phyloP scores from a whole-genome alignment of 2,113 vertebrate species.

The Mus spicilegus region DNA sequence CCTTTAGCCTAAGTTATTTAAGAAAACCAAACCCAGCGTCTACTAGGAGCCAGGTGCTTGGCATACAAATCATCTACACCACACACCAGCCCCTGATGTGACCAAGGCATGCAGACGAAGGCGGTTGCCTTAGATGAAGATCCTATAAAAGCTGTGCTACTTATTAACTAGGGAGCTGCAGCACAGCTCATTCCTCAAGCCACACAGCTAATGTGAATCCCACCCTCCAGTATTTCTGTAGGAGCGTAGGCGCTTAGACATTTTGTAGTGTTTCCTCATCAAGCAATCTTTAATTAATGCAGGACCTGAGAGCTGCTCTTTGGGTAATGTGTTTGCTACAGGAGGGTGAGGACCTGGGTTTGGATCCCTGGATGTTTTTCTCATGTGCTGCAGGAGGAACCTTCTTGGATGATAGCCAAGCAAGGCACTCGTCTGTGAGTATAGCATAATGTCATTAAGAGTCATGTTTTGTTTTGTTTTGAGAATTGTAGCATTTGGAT shows the following conservation, averaged over 20 bases:
- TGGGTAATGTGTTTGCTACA: not conserved
- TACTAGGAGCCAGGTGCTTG: not conserved
- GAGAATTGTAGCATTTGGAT: not conserved
- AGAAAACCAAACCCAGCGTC: not conserved
- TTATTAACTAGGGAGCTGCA: not conserved
- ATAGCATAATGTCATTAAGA: not conserved
- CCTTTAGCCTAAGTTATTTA: not conserved
- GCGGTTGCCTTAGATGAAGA: not conserved
- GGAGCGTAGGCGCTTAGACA: not conserved
- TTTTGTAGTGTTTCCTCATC: not conserved
- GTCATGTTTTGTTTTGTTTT: not conserved
- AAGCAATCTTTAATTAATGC: not conserved
- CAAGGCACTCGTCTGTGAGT: not conserved
- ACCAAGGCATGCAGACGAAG: not conserved
- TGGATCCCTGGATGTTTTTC: not conserved
- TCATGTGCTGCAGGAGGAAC: not conserved
- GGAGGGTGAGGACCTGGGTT: not conserved
- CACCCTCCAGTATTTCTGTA: not conserved
- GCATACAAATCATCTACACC: too few relatives aligned
- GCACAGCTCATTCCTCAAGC: slow-evolving; percentile 1
- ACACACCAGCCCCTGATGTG: not conserved
- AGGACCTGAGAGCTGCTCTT: not conserved
- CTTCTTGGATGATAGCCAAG: not conserved
- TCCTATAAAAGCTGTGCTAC: not conserved
- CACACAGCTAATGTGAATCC: slow-evolving; percentile 16